Evolutionary conservation across 2,797 vertebrate species (phyloP).

Genomic region (Schizopygopsis pylzovi): DNA sequence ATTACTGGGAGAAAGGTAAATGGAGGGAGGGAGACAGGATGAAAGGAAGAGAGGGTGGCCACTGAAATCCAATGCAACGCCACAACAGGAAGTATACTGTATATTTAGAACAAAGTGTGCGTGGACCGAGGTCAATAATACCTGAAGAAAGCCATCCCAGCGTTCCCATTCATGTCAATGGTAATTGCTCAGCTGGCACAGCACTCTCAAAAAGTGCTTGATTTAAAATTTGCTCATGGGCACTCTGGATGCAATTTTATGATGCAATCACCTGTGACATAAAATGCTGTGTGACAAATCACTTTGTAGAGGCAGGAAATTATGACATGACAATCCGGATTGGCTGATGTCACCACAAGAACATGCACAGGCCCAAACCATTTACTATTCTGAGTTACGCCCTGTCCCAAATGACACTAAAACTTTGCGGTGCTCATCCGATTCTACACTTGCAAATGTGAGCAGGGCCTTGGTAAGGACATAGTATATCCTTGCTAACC

Average conservation of each 20-base stretch:
- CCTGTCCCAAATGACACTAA: background rate
- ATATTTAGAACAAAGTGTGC: constrained; percentile 55
- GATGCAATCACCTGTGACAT: background rate
- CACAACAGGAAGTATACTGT: constrained; percentile 7
- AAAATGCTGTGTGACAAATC: background rate
- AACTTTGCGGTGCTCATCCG: background rate
- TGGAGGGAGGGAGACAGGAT: background rate
- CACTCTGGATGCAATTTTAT: background rate
- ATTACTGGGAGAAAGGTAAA: constrained; percentile 52
- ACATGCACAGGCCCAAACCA: background rate
- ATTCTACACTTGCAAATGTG: background rate
- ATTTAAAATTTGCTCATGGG: background rate
- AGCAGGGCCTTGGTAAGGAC: constrained; percentile 2
- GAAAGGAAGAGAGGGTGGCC: constrained; percentile 36
- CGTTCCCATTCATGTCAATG: background rate
- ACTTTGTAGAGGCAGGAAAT: background rate
- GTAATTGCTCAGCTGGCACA: background rate
- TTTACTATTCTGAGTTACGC: background rate
- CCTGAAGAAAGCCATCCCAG: background rate
- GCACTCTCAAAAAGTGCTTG: background rate
- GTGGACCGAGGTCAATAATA: background rate
- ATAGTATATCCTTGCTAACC: constrained; percentile 24
- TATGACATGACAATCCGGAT: background rate
- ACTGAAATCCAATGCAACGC: background rate
- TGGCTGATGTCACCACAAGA: background rate